Conservation (phyloP, 1,140 invertebrate species). For the Danaus plexippus region DNA sequence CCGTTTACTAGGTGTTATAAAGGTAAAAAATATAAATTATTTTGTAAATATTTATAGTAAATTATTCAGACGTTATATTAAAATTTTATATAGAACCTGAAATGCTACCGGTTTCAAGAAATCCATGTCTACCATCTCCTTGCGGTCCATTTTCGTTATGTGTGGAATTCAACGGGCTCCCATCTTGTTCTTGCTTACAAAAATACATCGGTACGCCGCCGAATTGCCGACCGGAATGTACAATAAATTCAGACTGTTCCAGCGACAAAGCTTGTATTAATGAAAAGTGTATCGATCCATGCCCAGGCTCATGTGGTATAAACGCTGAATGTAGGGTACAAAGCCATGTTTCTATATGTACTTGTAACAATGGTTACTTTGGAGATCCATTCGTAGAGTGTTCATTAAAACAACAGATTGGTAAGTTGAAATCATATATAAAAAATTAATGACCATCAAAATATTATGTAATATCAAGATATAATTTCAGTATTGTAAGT, state of each 20-base stretch:
- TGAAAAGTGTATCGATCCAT: slow-evolving; percentile 83
- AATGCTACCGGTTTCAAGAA: slow-evolving; percentile 38
- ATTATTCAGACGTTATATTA: slow-evolving; percentile 25
- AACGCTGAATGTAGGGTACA: slow-evolving; percentile 84
- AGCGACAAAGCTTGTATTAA: slow-evolving; percentile 81
- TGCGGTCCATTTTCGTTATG: slow-evolving; percentile 84
- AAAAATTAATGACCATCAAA: neutral
- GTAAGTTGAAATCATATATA: slow-evolving; percentile 31
- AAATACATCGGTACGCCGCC: slow-evolving; percentile 81
- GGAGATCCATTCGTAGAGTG: slow-evolving; percentile 80
- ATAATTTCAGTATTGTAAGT: neutral
- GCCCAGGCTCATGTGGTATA: slow-evolving; percentile 81
- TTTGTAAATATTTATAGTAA: slow-evolving; percentile 5
- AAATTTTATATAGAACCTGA: slow-evolving; percentile 44
- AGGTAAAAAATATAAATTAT: slow-evolving; percentile 22
- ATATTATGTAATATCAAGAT: neutral
- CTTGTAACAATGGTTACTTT: slow-evolving; percentile 77
- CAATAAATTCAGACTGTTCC: slow-evolving; percentile 80
- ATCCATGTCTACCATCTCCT: slow-evolving; percentile 79
- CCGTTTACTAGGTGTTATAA: slow-evolving; percentile 71
- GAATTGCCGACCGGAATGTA: slow-evolving; percentile 82
- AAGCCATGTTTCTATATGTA: slow-evolving; percentile 81
- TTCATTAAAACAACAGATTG: slow-evolving; percentile 67
- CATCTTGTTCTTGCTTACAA: slow-evolving; percentile 78
- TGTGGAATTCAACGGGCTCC: slow-evolving; percentile 74